Evolutionary conservation across 2,888 invertebrate species (phyloP).

Genomic region (Eristalinus sepulchralis): DNA sequence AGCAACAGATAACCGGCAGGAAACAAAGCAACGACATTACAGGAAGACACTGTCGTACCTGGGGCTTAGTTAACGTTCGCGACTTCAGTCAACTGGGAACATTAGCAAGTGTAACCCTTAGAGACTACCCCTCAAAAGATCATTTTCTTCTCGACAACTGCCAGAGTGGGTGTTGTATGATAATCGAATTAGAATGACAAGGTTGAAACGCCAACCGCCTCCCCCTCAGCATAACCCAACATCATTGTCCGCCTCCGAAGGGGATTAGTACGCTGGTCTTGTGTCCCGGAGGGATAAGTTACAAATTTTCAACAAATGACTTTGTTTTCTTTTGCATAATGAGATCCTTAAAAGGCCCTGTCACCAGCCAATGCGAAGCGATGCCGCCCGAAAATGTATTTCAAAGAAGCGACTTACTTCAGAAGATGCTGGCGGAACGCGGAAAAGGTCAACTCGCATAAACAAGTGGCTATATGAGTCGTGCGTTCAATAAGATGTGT

Average conservation of each 20-base stretch:
- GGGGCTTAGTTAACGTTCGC: not conserved
- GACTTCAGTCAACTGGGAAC: not conserved
- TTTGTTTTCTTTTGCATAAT: slow-evolving; percentile 59
- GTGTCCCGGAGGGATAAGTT: slow-evolving; percentile 17
- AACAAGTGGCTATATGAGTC: not conserved
- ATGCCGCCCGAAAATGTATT: slow-evolving; percentile 2
- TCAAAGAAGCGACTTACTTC: not conserved
- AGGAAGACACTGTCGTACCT: not conserved
- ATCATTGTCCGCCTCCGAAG: not conserved
- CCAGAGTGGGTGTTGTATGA: slow-evolving; percentile 2
- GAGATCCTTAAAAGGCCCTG: slow-evolving; percentile 11
- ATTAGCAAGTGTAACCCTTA: not conserved
- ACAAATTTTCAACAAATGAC: slow-evolving; percentile 54
- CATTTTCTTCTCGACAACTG: slow-evolving; percentile 7
- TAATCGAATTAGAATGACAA: slow-evolving; percentile 34
- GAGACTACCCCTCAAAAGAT: slow-evolving; percentile 12
- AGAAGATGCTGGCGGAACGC: not conserved
- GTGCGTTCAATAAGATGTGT: not conserved
- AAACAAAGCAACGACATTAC: not conserved
- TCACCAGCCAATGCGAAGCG: not conserved
- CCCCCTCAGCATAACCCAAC: not conserved
- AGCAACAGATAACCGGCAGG: too few species aligned
- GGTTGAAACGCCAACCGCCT: not conserved
- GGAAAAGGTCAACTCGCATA: slow-evolving; percentile 6
- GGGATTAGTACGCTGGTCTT: slow-evolving; percentile 9